A percentile compares a stretch with the other conserved stretches of the same genome.
phyloP scores from a whole-genome alignment of 1,140 invertebrate species.

The Dryas iulia region DNA sequence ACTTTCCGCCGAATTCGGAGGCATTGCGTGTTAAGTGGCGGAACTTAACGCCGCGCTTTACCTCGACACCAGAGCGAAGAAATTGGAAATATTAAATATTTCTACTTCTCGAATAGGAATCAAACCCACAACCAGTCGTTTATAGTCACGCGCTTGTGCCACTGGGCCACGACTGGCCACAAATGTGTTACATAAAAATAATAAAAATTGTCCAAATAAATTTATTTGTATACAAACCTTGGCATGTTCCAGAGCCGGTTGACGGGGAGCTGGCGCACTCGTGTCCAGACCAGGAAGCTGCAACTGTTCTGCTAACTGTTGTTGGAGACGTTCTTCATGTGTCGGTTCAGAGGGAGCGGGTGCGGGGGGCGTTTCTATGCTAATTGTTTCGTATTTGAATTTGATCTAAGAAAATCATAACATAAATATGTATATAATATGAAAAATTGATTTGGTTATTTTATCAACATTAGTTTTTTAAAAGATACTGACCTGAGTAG shows the following conservation, averaged over 20 bases:
- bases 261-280: conserved; percentile 75
- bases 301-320: conserved; percentile 89
- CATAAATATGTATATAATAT: too few species aligned
- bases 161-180: too few species aligned
- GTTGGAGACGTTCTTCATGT: conserved; percentile 88
- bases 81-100: too few species aligned
- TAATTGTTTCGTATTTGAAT: conserved; percentile 87
- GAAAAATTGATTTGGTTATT: too few species aligned
- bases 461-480: too few species aligned
- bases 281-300: conserved; percentile 88
- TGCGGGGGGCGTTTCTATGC: conserved; percentile 38
- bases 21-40: too few species aligned
- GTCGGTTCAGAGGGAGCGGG: conserved; percentile 70
- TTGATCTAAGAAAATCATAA: conserved; percentile 83
- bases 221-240: conserved; percentile 39
- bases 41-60: too few species aligned
- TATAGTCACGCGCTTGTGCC: too few species aligned
- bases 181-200: not conserved
- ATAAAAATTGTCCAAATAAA: not conserved
- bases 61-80: too few species aligned
- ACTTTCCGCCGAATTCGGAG: too few species aligned
- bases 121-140: too few species aligned
- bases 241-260: conserved; percentile 55
- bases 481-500: conserved; percentile 89
- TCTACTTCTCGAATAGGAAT: too few species aligned